phyloP scores from a whole-genome alignment of 2,888 invertebrate species.

The Sphaeridia pumilis region DNA sequence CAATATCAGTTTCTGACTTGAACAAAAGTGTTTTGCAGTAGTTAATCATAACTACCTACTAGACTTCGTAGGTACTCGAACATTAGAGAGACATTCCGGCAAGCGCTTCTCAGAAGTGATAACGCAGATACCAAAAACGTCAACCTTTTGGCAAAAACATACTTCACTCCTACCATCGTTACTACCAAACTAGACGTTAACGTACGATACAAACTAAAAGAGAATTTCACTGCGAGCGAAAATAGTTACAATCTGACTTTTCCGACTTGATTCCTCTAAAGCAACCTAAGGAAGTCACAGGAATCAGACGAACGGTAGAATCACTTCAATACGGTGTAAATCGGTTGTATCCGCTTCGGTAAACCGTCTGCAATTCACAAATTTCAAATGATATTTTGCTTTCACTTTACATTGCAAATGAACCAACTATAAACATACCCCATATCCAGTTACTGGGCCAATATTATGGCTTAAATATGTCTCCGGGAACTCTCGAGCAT shows the following conservation, averaged over 20 bases:
- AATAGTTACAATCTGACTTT: too few species aligned
- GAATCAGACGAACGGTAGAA: not conserved
- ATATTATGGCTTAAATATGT: constrained; percentile 88
- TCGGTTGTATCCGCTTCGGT: constrained; percentile 87
- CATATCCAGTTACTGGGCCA: constrained; percentile 92
- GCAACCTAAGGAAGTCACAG: not conserved
- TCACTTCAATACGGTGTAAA: constrained; percentile 69
- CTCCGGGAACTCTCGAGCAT: constrained; percentile 83
- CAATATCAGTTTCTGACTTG: not conserved
- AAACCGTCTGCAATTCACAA: constrained; percentile 62
- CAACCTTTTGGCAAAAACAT: not conserved
- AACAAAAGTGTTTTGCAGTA: not conserved
- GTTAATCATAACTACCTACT: constrained; percentile 1
- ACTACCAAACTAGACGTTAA: too few species aligned
- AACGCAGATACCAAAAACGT: too few species aligned
- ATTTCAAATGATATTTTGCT: too few species aligned
- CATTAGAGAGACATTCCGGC: not conserved
- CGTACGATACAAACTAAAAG: too few species aligned
- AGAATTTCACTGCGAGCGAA: too few species aligned
- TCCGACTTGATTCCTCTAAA: too few species aligned
- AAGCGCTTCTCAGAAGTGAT: too few species aligned
- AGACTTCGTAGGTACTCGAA: constrained; percentile 1
- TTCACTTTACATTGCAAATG: not conserved
- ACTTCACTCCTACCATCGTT: too few species aligned
- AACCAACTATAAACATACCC: constrained; percentile 56